Evolutionary conservation across 1,140 invertebrate genomes (phyloP).

Genomic region (Ditylenchus dipsaci): DNA sequence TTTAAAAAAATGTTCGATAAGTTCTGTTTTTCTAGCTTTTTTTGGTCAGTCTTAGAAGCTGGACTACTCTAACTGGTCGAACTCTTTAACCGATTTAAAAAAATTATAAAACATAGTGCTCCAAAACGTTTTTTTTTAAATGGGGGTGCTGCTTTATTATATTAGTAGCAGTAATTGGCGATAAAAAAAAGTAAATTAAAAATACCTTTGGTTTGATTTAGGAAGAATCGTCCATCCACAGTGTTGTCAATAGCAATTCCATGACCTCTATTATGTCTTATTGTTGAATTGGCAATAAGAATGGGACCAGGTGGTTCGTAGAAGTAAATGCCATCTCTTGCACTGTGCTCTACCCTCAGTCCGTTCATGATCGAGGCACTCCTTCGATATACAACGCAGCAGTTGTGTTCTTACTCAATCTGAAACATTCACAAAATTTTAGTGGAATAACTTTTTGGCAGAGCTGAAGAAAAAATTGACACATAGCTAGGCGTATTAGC

Average conservation of each 20-base stretch:
- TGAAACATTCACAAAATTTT: constrained; percentile 23
- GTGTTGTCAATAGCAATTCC: constrained; percentile 55
- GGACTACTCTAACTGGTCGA: no score
- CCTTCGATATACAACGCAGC: constrained; percentile 55
- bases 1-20: no score
- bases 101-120: no score
- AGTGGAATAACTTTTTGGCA: constrained; percentile 1
- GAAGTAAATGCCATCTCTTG: constrained; percentile 52
- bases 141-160: no score
- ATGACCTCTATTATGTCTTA: constrained; percentile 39
- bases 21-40: no score
- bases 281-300: constrained; percentile 54
- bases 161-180: no score
- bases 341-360: constrained; percentile 49
- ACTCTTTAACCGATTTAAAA: no score
- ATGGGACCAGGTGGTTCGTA: constrained; percentile 51
- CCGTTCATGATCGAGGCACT: constrained; percentile 58
- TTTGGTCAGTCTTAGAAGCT: no score
- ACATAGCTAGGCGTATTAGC: background rate
- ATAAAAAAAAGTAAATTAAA: no score
- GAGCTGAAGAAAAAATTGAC: background rate
- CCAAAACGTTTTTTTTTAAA: no score
- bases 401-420: constrained; percentile 49
- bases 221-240: constrained; percentile 49
- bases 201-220: constrained; percentile 42